Conservation (phyloP, 2,888 invertebrate species). For the Melanostoma scalare region DNA sequence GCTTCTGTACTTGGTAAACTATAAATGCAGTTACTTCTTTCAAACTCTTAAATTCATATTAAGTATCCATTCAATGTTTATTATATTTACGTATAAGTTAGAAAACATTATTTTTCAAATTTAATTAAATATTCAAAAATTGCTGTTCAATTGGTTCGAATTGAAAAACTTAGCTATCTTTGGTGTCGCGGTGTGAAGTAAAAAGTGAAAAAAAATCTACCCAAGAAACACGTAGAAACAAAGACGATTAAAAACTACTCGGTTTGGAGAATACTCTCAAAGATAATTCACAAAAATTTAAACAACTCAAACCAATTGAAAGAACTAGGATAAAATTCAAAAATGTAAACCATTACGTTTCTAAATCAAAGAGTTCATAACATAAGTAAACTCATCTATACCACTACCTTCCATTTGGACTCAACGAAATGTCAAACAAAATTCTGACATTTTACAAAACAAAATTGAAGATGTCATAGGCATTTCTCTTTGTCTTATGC, state of each 20-base stretch:
- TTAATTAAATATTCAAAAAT: conserved; percentile 37
- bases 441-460: no score
- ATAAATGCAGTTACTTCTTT: no score
- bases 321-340: conserved; percentile 5
- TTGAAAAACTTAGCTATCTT: conserved; percentile 39
- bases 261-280: conserved; percentile 31
- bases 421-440: no score
- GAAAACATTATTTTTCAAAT: conserved; percentile 38
- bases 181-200: conserved; percentile 46
- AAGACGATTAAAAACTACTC: background rate
- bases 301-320: conserved; percentile 45
- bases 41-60: conserved; percentile 12
- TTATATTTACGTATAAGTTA: conserved; percentile 55
- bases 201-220: conserved; percentile 12
- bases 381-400: no score
- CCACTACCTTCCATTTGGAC: no score
- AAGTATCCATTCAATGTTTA: conserved; percentile 54
- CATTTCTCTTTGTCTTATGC: no score
- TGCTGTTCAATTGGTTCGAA: conserved; percentile 40
- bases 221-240: background rate
- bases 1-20: no score
- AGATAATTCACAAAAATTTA: conserved; percentile 38
- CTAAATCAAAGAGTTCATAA: background rate
- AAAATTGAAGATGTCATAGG: no score
- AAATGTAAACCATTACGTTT: conserved; percentile 10